Conservation (phyloP, 2,888 invertebrate genomes). For the Acanthosepion lycidas region DNA sequence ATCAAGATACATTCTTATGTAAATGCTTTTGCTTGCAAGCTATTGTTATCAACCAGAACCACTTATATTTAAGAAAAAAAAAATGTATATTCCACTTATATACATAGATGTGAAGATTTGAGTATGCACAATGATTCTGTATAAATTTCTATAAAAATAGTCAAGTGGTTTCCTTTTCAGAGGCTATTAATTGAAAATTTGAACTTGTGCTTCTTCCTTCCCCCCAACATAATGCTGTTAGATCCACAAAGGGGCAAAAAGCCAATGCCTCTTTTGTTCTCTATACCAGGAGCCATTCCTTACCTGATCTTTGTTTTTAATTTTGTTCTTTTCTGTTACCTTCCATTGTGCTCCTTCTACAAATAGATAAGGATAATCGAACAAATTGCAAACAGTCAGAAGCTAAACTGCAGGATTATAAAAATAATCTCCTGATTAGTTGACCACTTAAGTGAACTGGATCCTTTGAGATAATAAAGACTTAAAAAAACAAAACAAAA, state of each 20-base stretch:
- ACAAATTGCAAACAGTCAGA: conserved; percentile 33
- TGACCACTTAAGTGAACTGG: background rate
- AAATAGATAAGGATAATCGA: conserved; percentile 22
- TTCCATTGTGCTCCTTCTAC: background rate
- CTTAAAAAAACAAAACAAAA: background rate
- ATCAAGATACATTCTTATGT: background rate
- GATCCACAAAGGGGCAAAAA: background rate
- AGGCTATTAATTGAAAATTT: conserved; percentile 10
- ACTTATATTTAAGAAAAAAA: background rate
- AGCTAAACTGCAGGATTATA: background rate
- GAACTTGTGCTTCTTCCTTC: background rate
- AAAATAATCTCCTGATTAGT: conserved; percentile 3
- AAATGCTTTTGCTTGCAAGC: background rate
- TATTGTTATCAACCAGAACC: background rate
- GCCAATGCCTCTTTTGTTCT: background rate
- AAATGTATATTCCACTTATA: background rate
- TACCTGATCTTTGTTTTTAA: background rate
- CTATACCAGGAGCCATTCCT: background rate
- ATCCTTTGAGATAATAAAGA: background rate
- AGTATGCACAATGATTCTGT: background rate
- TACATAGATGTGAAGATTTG: background rate
- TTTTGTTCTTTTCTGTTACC: background rate
- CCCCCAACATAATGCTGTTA: background rate
- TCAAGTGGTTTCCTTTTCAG: background rate
- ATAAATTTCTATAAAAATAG: background rate